Conservation (phyloP, 2,888 invertebrate species). For the Helobdella robusta region DNA sequence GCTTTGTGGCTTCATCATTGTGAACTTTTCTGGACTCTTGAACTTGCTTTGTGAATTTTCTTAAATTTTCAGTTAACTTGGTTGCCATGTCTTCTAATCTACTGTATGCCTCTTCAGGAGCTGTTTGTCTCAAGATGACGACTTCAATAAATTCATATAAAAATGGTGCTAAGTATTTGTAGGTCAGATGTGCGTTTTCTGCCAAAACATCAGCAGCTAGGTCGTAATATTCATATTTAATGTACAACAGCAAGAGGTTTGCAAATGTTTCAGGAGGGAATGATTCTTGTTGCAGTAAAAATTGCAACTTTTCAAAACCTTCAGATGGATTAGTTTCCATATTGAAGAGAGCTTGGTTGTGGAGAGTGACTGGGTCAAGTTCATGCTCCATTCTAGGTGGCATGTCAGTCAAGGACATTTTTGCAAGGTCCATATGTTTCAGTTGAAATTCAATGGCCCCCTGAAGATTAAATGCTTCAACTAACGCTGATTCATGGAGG, state of each 20-base stretch:
- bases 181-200: slow-evolving; percentile 89
- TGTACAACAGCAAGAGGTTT: slow-evolving; percentile 83
- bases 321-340: slow-evolving; percentile 79
- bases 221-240: slow-evolving; percentile 93
- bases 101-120: slow-evolving; percentile 79
- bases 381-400: slow-evolving; percentile 79
- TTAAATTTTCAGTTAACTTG: slow-evolving; percentile 74
- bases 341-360: slow-evolving; percentile 86
- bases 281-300: slow-evolving; percentile 83
- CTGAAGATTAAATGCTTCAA: slow-evolving; percentile 95
- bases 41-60: slow-evolving; percentile 75
- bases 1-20: slow-evolving; percentile 78
- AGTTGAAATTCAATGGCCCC: slow-evolving; percentile 94
- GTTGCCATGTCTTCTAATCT: slow-evolving; percentile 89
- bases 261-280: slow-evolving; percentile 96
- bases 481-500: slow-evolving; percentile 85
- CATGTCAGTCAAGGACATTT: slow-evolving; percentile 55
- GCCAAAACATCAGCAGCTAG: slow-evolving; percentile 93
- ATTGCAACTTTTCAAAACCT: slow-evolving; percentile 86
- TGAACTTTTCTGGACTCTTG: slow-evolving; percentile 80
- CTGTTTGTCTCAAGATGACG: slow-evolving; percentile 89
- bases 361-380: slow-evolving; percentile 89
- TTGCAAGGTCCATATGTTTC: slow-evolving; percentile 76
- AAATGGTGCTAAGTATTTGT: slow-evolving; percentile 85
- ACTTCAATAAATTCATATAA: slow-evolving; percentile 91